Base-by-base conservation (phyloP, 2,888 invertebrate species). In the Lagria hirta region DNA sequence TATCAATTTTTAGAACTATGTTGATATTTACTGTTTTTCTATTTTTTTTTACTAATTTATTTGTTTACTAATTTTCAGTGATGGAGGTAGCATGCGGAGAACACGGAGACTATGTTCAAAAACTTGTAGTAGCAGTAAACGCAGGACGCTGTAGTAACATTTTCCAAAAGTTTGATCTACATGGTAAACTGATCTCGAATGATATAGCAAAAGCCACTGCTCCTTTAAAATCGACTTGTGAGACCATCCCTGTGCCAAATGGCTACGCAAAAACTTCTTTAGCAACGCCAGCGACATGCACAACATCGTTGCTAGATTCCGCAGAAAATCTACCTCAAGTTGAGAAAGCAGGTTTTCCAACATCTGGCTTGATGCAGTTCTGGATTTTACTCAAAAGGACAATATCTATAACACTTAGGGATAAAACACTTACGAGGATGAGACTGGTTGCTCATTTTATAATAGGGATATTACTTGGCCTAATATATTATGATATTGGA, bases 71-170 rank as follows among this genome's bases (percentile, higher is more conserved):
- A 20, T 22, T 73, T 76, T 13, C 73, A 91, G 94, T 94, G 32
- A 91, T 96, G 83, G 96, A 96, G 72, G 92, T 96, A 23, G 95
- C 95, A 0, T 88, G 91, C 32, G 95, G 95, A 0, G 95, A 96
- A 67, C 93, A 94, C 66, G 96, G 96, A 18, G 90, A 91, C 54
- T 88, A 88, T 70, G 85, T 90, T 11, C 84, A 88, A 61, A 87
- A 86, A 66, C 73, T 93, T 47, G 90, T 92, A 42, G 79, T 85
- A 66, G 88, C 91, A 4, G 88, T 93, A 26, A 86, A 88, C 65
- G 83, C 82, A 50, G 88, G 90, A 28, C 81, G 81, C 67, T 88
- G 87, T 61, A 83, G 82, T 55, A 78, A 75, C 56, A 80, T 78
- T 51, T 68, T 69, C 38, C 69, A 70, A 49, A 42, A 47, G 26